Base-by-base conservation (phyloP, 2,113 vertebrate species). In the Lophochroa leadbeateri region DNA sequence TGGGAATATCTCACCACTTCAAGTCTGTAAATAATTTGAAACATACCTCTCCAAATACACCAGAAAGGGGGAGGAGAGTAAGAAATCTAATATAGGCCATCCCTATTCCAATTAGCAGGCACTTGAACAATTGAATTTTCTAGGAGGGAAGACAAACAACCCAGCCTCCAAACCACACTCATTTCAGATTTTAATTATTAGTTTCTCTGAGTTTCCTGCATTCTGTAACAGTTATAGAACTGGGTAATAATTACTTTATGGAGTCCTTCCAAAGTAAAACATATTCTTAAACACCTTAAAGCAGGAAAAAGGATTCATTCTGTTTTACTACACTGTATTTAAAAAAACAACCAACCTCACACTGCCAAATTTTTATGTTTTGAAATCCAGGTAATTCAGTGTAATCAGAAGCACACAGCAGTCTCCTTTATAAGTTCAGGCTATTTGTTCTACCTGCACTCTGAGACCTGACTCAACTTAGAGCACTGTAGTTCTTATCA, bases 21-120 rank as follows among this genome's bases (percentile, higher is more conserved):
- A 84, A 69, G 88, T 79, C 78, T 86, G 68, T 96, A 95, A 94
- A 94, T 96, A 96, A 93, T 95, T 71, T 93, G 80, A 94, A 97
- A 93, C 72, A 91, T 79, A 86, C 44, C 28, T 89, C 86, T 90
- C 47, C 72, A 88, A 81, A 88, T 67, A 88, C 29, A 86, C 29
- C 0, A 27, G 60, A 86, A 94, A 74, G 35, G 29, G n/a, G 13
- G 13, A 90, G 41, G 31, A 86, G 67, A 67, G 29, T 81, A 90
- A 23, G 52, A 86, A 95, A 96, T 94, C 75, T 88, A 86, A 96
- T 76, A 39, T n/a, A 90, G 77, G 92, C 35, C 44, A 90, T 78
- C 61, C 50, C 72, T 64, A 68, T n/a, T 69, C 43, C 92, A 94
- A 95, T 92, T 84, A 96, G 55, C 43, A 88, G 58, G 27, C 71